phyloP scores from a whole-genome alignment of 2,797 vertebrate species.

The Notoglanidium macrostoma region DNA sequence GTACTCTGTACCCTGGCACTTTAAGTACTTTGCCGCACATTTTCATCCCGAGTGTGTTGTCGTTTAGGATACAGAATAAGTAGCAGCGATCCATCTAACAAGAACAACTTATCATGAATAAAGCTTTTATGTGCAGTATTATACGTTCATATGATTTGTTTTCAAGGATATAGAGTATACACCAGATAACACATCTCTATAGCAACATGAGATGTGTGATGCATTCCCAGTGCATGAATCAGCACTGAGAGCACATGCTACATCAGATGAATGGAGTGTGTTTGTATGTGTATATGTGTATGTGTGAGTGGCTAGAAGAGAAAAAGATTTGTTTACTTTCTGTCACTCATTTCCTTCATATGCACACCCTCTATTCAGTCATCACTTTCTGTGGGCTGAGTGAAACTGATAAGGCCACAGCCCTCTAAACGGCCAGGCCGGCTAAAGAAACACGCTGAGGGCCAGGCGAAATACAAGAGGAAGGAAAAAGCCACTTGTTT shows the following conservation, averaged over 20 bases:
- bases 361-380: constrained; percentile 51
- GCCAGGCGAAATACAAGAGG: neutral
- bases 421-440: neutral
- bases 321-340: constrained; percentile 31
- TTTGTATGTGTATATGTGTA: neutral
- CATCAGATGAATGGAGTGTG: neutral
- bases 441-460: neutral
- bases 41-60: neutral
- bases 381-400: constrained; percentile 1
- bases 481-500: neutral
- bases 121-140: neutral
- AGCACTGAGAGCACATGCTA: neutral
- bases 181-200: constrained; percentile 60
- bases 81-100: neutral
- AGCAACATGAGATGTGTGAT: constrained; percentile 20
- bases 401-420: constrained; percentile 35
- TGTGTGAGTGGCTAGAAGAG: neutral
- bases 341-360: constrained; percentile 17
- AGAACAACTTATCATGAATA: neutral
- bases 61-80: neutral
- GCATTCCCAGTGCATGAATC: neutral
- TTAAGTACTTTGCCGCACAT: neutral
- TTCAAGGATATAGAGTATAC: constrained; percentile 56
- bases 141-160: neutral
- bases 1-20: neutral